Evolutionary conservation across 2,113 vertebrate species (phyloP).

Genomic region (Stercorarius parasiticus): DNA sequence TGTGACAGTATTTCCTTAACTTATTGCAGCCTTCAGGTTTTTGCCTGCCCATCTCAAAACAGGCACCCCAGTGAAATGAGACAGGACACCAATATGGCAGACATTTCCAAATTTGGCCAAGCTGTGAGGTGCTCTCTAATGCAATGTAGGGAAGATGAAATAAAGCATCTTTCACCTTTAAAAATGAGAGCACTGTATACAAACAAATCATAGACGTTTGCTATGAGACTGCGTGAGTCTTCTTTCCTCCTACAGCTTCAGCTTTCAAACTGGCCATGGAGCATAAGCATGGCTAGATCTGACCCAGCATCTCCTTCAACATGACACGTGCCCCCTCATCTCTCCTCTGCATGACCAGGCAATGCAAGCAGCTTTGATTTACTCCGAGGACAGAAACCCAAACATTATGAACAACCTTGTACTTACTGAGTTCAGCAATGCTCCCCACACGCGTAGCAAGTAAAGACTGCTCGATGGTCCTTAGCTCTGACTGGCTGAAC

Average conservation of each 20-base stretch:
- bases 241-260: not conserved
- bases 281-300: not conserved
- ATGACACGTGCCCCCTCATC: rapidly evolving
- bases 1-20: not conserved
- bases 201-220: not conserved
- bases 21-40: not conserved
- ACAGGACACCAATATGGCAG: not conserved
- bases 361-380: not conserved
- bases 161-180: not conserved
- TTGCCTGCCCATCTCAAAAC: not conserved
- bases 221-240: not conserved
- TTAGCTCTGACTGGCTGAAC: slow-evolving; percentile 93
- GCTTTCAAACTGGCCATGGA: not conserved
- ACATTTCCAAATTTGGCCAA: not conserved
- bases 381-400: not conserved
- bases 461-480: slow-evolving; percentile 92
- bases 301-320: not conserved
- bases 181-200: not conserved
- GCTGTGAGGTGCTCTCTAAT: not conserved
- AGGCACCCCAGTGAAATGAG: not conserved
- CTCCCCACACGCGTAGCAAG: slow-evolving; percentile 94
- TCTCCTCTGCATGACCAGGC: not conserved
- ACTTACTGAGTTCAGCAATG: slow-evolving; percentile 98
- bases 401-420: not conserved
- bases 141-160: not conserved